Evolutionary conservation across 2,113 vertebrate genomes (phyloP), one percentile per base, ranked within the genome.

Genomic region (Myiopsitta monachus): DNA sequence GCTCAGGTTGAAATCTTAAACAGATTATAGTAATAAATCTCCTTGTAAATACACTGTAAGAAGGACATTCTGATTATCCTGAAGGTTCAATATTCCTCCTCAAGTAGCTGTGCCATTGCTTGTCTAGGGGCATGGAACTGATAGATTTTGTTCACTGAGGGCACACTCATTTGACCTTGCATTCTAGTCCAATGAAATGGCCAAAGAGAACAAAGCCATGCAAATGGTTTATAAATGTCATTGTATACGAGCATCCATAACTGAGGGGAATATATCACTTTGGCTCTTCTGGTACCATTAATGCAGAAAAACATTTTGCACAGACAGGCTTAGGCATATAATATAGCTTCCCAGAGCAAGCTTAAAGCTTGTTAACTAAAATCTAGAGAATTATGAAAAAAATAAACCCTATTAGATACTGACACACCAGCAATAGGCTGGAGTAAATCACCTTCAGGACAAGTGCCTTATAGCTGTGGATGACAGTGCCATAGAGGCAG

Each of bases 1-100:
- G 44, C 54, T 90, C 66, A 64, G 28, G 90, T 47, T 92, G 66
- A 95, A 96, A 95, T 72, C 49, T 79, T 83, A 89, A 96, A 68
- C 59, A 92, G 96, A 82, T 39, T 59, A 46, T 41, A 75, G 44
- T 21, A 79, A 82, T 68, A 87, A 51, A 84, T 84, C 62, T 84
- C 46, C 39, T 72, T 78, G 41, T 51, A 83, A 69, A 83, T 62
- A 79, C 46, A 59, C 21, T 57, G 31, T 61, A 78, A 89, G 64
- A 81, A 91, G n/a, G 31, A 83, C 10, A 61, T 88, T 84, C 30
- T 0, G 0, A 39, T 74, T 69, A 49, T 82, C 19, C 79, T 9
- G 19, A 92, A 87, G n/a, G 46, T 52, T 88, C 51, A 51, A 51
- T 64, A 78, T 75, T 69, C 28, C 17, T 85, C 47, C 69, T 73